Evolutionary conservation across 2,888 invertebrate species (phyloP).

Genomic region (Callyntrura guangdongensis): DNA sequence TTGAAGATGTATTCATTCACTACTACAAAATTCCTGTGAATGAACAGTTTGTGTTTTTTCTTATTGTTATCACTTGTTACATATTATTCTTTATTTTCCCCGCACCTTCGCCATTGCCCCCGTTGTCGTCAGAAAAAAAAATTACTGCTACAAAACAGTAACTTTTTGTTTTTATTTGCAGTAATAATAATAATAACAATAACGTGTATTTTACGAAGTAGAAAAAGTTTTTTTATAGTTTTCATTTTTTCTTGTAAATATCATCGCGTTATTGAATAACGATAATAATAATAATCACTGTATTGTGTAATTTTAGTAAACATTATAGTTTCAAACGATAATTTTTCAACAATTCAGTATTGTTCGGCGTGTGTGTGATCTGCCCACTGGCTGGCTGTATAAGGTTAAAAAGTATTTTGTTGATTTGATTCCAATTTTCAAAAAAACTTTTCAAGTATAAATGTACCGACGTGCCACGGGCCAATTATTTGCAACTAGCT

Average conservation of each 20-base stretch:
- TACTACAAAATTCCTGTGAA: slow-evolving; percentile 54
- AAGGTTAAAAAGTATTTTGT: too few species aligned
- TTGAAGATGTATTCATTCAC: too few species aligned
- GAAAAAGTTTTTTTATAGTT: slow-evolving; percentile 3
- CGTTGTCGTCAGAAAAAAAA: slow-evolving; percentile 41
- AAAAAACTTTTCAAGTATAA: too few species aligned
- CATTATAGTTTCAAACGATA: slow-evolving; percentile 5
- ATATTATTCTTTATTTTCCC: slow-evolving; percentile 33
- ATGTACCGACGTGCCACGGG: too few species aligned
- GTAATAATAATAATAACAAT: neutral
- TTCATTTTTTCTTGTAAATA: slow-evolving; percentile 18
- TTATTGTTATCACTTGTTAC: slow-evolving; percentile 62
- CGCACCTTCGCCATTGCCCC: too few species aligned
- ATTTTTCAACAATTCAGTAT: neutral
- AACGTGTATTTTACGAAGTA: slow-evolving; percentile 35
- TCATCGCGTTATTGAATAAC: neutral
- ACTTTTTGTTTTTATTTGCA: slow-evolving; percentile 37
- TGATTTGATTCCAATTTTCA: too few species aligned
- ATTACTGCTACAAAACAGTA: slow-evolving; percentile 20
- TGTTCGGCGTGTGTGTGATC: slow-evolving; percentile 2
- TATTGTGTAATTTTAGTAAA: neutral
- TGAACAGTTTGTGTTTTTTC: slow-evolving; percentile 71
- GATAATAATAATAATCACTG: neutral
- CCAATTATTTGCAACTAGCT: too few species aligned
- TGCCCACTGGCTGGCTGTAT: neutral